Base-by-base conservation (phyloP, 2,888 invertebrate genomes). In the Macroteleia sp. region DNA sequence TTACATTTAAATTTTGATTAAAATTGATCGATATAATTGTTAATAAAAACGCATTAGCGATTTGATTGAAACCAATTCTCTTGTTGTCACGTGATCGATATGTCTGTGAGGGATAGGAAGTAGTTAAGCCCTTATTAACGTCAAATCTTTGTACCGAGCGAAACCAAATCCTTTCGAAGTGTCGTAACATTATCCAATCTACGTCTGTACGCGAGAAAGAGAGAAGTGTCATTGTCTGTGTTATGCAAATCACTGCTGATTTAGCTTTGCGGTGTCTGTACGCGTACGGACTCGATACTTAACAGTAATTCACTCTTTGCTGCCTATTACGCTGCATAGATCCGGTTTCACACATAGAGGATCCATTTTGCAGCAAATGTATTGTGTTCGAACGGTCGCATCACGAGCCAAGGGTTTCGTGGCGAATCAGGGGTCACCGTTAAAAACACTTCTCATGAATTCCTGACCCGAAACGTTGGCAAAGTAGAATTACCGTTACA, bases 211-310 rank as follows among this genome's bases (percentile, higher is more conserved):
- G 70, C 70, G 77, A 67, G 80, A 77, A 78, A 78, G 69, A 82
- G 66, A 80, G 61, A 75, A 81, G 82, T 83, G 81, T 80, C 83
- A 83, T 84, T 84, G 84, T 82, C 83, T 85, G 81, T 81, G 77
- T 83, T 84, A 81, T 83, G 84, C 81, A 84, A 84, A 85, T 85
- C 82, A 77, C 66, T 64, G 79, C 79, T 79, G 82, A 84, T 82
- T 84, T 73, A 80, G 73, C 79, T 80, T 69, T 71, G 66, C 46
- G 71, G 77, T 73, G 62, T 70, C 44, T 57, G 64, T 73, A 76
- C 70, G 71, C 77, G 52, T 70, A 70, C 57, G 46, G 39, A 22
- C 46, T 56, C 71, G 28, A 61, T 56, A 56, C 30, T 61, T 61
- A 67, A 76, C 77, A 80, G 79, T 79, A 77, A 66, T 78, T 73